Conservation (phyloP, 2,888 invertebrate genomes). For the Bursaphelenchus okinawaensis region DNA sequence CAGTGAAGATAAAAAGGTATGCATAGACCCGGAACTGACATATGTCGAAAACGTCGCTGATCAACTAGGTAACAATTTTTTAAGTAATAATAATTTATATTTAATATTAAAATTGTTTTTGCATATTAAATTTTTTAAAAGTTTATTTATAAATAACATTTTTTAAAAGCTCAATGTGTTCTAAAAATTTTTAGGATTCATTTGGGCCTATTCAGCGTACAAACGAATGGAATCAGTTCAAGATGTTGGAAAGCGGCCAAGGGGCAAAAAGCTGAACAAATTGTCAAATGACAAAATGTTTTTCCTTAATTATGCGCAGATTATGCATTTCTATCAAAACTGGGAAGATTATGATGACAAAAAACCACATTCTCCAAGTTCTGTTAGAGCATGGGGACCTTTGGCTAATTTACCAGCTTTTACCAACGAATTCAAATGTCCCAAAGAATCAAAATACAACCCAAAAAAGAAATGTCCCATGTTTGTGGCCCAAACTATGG, state of each 20-base stretch:
- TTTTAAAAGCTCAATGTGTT: neutral
- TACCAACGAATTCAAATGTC: conserved; percentile 3
- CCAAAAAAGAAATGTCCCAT: neutral
- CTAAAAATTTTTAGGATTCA: neutral
- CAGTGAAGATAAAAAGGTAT: neutral
- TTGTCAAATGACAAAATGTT: neutral
- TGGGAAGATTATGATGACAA: neutral
- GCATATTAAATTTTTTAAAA: too few species aligned
- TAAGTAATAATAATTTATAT: too few species aligned
- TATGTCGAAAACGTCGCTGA: neutral
- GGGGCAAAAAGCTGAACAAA: neutral
- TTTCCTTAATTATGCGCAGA: neutral
- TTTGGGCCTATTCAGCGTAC: neutral
- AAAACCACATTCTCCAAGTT: neutral
- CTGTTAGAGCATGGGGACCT: neutral
- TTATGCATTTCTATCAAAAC: neutral
- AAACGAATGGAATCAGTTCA: neutral
- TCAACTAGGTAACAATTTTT: neutral
- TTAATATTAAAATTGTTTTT: too few species aligned
- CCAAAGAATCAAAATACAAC: neutral
- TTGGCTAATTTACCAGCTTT: conserved; percentile 3
- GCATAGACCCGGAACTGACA: neutral
- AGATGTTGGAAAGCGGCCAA: neutral
- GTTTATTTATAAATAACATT: neutral
- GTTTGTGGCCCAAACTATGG: neutral